Evolutionary conservation across 2,113 vertebrate species (phyloP).

Genomic region (Trinectes maculatus): DNA sequence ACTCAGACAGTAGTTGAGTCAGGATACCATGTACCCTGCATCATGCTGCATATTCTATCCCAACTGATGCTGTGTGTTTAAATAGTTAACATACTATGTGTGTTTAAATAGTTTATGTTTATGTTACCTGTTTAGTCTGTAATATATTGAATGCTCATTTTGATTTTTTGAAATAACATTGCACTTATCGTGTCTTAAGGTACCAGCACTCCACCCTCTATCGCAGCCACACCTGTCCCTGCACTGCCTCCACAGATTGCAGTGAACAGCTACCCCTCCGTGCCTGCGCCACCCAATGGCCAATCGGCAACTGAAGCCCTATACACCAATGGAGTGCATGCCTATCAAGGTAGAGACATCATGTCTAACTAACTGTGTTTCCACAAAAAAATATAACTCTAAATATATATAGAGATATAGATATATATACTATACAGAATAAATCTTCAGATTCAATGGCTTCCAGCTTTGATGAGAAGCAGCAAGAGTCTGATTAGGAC

Average conservation of each 20-base stretch:
- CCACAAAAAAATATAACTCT: background rate
- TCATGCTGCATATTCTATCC: background rate
- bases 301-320: constrained; percentile 87
- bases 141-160: too few species aligned
- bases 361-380: background rate
- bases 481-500: constrained; percentile 18
- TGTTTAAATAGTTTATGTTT: background rate
- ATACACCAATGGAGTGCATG: constrained; percentile 89
- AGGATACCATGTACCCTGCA: background rate
- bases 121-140: background rate
- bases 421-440: too few species aligned
- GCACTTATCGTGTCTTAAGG: constrained; percentile 67
- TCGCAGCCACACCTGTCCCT: constrained; percentile 88
- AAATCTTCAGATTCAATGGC: constrained; percentile 21
- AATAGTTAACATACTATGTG: background rate
- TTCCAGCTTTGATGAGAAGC: constrained; percentile 8
- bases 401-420: too few species aligned
- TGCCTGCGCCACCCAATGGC: constrained; percentile 85
- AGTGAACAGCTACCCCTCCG: constrained; percentile 86
- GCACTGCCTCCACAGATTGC: constrained; percentile 86
- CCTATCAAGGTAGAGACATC: constrained; percentile 84
- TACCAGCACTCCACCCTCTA: constrained; percentile 90
- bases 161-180: background rate
- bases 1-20: background rate
- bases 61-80: background rate